Base-by-base conservation (phyloP, 1,140 invertebrate species). In the Archivesica marissinica region DNA sequence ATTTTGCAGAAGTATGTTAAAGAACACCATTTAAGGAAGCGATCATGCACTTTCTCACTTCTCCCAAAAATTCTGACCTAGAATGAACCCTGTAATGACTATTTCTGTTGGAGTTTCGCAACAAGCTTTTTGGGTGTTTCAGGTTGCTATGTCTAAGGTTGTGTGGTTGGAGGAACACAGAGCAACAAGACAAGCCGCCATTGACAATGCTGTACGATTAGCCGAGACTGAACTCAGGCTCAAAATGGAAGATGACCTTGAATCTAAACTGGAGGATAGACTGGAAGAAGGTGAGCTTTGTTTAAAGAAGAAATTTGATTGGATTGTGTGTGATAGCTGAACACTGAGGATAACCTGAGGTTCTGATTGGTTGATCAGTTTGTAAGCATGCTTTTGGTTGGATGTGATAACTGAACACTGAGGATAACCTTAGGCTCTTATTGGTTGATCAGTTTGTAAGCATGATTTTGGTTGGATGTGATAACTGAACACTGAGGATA, bases 141-240 rank as follows among this genome's bases (percentile, higher is more conserved):
- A 91, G 90, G 86, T 91, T 54, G 87, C 88, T 30, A 87, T 89
- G 86, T 85, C 88, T 6, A 90, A 89, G 33, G 81, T 88, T 20
- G 79, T 85, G 20, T 90, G 90, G 89, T 87, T 91, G 44, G 87
- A 89, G 54, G 90, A 91, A 82, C 90, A 91, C 68, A 70, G 82
- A 39, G 66, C 54, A n/a, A 76, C 88, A 20, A 88, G 86, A 56
- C 86, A 91, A 52, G 82, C 85, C 1, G 89, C 90, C 3, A 83
- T 90, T 52, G 88, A 88, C n/a, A 88, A 87, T 64, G 89, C 89
- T 2, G 81, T 88, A 20, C 86, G 89, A 50, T 64, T 87, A 13
- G 84, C 86, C 0, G 88, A 89, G 44, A 59, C 85, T 0, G 86
- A 88, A 47, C 61, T 84, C 35, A 85, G 74, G 59, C 59, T 81